Percentiles rank a stretch among this genome's conserved stretches.
Conservation (phyloP, 37 sponge, comb jelly and placozoan species). For the Diacarnus erythraeanus region DNA sequence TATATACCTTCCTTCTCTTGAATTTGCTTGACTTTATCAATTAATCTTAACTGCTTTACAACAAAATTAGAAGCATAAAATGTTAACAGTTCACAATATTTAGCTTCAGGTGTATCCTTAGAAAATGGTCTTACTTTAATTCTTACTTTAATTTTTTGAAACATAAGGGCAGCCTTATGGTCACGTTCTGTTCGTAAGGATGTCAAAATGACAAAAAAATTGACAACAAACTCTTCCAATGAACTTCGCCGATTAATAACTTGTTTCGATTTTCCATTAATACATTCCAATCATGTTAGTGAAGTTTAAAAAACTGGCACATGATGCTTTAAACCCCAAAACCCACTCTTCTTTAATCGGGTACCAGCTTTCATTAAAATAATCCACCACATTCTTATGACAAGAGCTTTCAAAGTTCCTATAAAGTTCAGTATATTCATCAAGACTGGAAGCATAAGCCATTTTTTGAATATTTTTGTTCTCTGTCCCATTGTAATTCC, state of each 20-base stretch:
- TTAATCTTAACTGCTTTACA: slow-evolving; percentile 13
- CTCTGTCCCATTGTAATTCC: slow-evolving; percentile 46
- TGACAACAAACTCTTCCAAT: slow-evolving; percentile 29
- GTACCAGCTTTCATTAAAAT: slow-evolving; percentile 72
- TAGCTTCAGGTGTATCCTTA: slow-evolving; percentile 23
- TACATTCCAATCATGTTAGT: slow-evolving; percentile 61
- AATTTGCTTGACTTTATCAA: slow-evolving; percentile 17
- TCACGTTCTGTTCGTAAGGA: slow-evolving; percentile 43
- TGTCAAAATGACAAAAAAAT: slow-evolving; percentile 31
- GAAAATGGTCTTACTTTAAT: slow-evolving; percentile 3
- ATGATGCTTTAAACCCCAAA: slow-evolving; percentile 18
- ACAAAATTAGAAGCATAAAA: slow-evolving; percentile 48
- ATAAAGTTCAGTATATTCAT: slow-evolving; percentile 42
- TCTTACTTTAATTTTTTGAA: slow-evolving; percentile 16
- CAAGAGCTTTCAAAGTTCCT: background rate
- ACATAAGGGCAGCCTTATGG: slow-evolving; percentile 35
- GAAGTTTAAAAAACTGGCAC: slow-evolving; percentile 23
- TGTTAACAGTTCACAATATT: slow-evolving; percentile 40
- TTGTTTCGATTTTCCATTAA: slow-evolving; percentile 62
- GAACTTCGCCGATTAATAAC: slow-evolving; percentile 40
- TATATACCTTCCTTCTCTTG: slow-evolving; percentile 12
- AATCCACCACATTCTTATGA: slow-evolving; percentile 31
- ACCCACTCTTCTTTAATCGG: slow-evolving; percentile 69
- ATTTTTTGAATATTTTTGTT: slow-evolving; percentile 41
- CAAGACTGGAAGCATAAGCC: slow-evolving; percentile 42